Conservation (phyloP, 2,888 invertebrate species). For the Meloe dianella region DNA sequence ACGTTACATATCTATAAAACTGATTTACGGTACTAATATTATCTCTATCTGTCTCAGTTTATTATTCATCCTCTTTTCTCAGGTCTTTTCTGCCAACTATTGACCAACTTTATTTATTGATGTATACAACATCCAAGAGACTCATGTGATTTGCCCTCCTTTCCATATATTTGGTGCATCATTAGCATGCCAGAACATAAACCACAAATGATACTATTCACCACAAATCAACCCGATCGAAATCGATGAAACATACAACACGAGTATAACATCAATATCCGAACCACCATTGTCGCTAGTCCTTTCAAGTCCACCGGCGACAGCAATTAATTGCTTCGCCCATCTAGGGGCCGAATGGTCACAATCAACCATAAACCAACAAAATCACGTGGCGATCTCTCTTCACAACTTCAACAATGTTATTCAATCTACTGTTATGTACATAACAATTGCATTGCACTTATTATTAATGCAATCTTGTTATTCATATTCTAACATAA, state of each 20-base stretch:
- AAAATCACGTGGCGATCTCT: constrained; percentile 3
- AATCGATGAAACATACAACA: constrained; percentile 20
- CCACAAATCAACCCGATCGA: constrained; percentile 30
- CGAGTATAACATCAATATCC: constrained; percentile 11
- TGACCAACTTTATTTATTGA: too few species aligned
- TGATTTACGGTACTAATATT: not conserved
- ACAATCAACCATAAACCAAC: constrained; percentile 9
- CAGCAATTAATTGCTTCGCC: constrained; percentile 9
- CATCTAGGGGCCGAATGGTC: not conserved
- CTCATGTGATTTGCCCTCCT: not conserved
- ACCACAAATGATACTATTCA: constrained; percentile 28
- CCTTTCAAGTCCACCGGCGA: constrained; percentile 11
- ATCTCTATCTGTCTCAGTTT: not conserved
- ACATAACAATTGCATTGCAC: not conserved
- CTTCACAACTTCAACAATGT: constrained; percentile 5
- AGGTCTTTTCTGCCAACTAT: too few species aligned
- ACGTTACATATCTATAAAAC: not conserved
- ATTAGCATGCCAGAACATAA: constrained; percentile 22
- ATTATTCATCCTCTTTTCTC: too few species aligned
- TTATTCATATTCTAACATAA: not conserved
- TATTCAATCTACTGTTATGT: not conserved
- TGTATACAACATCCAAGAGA: not conserved
- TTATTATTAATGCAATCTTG: not conserved
- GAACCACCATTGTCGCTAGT: constrained; percentile 3
- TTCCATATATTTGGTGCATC: constrained; percentile 16